A percentile compares a stretch with the other conserved stretches of the same genome.
These are phyloP conservation scores for Ctenosaura bakeri DNA, from an alignment of 2,797 vertebrate genomes.

Conservation along the genomic window DNA sequence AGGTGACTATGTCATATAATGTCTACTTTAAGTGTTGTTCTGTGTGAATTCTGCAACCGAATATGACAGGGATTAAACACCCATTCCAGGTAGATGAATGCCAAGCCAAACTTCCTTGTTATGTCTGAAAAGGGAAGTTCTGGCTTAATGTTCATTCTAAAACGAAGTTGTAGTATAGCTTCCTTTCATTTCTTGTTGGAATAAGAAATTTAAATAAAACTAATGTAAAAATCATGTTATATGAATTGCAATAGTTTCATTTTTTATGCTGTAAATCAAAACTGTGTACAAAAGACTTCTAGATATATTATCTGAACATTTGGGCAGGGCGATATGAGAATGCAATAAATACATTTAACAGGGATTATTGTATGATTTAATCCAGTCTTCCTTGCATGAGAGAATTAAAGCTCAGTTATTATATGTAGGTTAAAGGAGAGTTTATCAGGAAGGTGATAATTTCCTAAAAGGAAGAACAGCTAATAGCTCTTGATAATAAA, in stretches of 20 bases:
- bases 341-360: neutral
- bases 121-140: neutral
- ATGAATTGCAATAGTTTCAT: neutral
- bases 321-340: too few relatives aligned
- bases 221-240: too few relatives aligned
- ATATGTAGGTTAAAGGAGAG: neutral
- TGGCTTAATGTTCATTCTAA: neutral
- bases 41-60: too few relatives aligned
- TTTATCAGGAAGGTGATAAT: neutral
- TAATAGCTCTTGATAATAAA: neutral
- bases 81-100: too few relatives aligned
- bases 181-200: neutral
- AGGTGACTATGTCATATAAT: too few relatives aligned
- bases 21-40: too few relatives aligned
- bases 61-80: too few relatives aligned
- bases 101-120: neutral
- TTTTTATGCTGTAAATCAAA: neutral
- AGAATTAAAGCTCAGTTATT: neutral
- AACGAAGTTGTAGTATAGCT: neutral
- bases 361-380: neutral
- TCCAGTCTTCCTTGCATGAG: neutral
- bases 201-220: neutral
- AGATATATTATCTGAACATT: neutral
- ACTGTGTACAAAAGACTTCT: too few relatives aligned
- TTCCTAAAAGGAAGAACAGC: neutral